Base-by-base conservation (phyloP, 35 echinoderm and acorn worm genomes). In the Ophioderma brevispina region DNA sequence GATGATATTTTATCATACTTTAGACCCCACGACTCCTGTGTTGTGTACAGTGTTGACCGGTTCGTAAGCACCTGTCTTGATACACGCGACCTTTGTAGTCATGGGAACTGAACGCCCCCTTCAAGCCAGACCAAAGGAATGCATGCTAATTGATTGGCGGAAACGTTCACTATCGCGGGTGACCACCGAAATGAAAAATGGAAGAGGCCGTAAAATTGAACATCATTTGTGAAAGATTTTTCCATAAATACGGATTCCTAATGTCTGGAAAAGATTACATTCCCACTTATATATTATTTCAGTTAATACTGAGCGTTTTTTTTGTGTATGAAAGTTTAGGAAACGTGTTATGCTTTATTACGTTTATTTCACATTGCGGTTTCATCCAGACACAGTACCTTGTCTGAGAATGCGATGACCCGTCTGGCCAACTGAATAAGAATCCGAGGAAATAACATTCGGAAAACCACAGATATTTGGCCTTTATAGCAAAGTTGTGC, bases 61-160 rank as follows among this genome's bases (percentile, higher is more conserved):
- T 70, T 25, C 59, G 15, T 2, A 70, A 70, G 23, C 59, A 70
- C 59, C 59, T 70, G 59, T 70, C 59, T 8, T 70, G 59, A 25
- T 70, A 70, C 4, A 70, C 59, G 32, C 70, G 39, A 79, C 40
- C 87, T 23, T 46, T 79, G 87, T 80, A 55, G 87, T 76, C 92
- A 93, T 93, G 77, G 80, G 78, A 84, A 93, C 92, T 52, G 80
- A 52, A 82, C 86, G 79, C 50, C 80, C 86, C 40, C 82, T 31
- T 76, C 64, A 39, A 75, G 86, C 86, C 36, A 49, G 30, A 42
- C 35, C 59, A 70, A 6, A 46, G 87, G 76, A 84, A 76, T 88
- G 86, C 55, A 55, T 39, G 77, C 40, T 88, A 93, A 93, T 93
- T 88, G 82, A 88, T 93, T 92, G 79, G 84, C 63, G 55, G 92